Base-by-base conservation (phyloP, 2,113 vertebrate species). In the Hypomesus transpacificus region DNA sequence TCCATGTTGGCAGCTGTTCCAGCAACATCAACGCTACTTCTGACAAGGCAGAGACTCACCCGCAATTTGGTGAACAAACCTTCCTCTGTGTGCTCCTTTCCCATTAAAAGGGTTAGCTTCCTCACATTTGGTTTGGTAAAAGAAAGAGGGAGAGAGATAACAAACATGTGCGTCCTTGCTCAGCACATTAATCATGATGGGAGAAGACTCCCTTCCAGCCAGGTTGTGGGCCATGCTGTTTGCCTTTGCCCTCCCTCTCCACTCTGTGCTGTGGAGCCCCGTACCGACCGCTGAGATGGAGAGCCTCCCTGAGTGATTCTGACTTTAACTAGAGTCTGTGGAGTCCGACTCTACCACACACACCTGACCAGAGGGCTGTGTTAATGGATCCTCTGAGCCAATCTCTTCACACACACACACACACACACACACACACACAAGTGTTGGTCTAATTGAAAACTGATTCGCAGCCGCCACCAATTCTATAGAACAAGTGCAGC, bases 1-100 rank as follows among this genome's bases (percentile, higher is more conserved):
- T 86, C 76, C 4, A 31, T 75, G 75, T 77, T 82, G 87, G 89
- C 82, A 86, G 85, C 81, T 82, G 82, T 79, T 84, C 70, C 66
- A 71, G 68, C 76, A 82, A 74, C 82, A 86, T 87, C 85, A 86
- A 85, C 81, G 81, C 77, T 66, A 70, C 74, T 73, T 67, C 73
- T 59, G 59, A 75, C 80, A 81, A 78, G 76, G 51, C 80, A 79
- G 85, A 84, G 73, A 73, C 78, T 84, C 78, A 66, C 68, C 68
- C 50, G 51, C 74, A 81, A 83, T 82, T 80, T 26, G 39, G 73
- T 26, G 78, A 88, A 90, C 85, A 87, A 88, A 74, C 69, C 73
- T 34, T 51, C 60, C 76, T 84, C 78, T 88, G 80, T 82, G 77
- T 78, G 69, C 65, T 78, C 14, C 16, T 61, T 39, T 74, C 53